Evolutionary conservation across 2,888 invertebrate genomes (phyloP), one percentile per base, ranked within the genome.

Genomic region (Dorcus parallelipipedus): DNA sequence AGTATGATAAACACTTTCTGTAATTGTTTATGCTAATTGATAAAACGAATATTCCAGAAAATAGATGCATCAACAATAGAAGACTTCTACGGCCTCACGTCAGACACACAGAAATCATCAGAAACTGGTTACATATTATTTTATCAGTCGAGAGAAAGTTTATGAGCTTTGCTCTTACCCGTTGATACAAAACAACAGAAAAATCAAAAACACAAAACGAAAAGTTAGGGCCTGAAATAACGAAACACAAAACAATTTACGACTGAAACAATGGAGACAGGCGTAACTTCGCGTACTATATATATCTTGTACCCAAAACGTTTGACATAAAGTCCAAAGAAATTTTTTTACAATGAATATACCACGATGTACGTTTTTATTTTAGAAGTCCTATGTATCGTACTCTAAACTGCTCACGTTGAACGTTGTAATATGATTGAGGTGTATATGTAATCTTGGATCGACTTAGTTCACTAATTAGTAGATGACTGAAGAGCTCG

Each of bases 101-200:
- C 97, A 62, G 98, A 98, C 79, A 92, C 96, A 76, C 97, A 97
- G 79, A 99, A 99, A 81, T 97, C 97, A 66, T 98, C 98, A 41
- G 99, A 99, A 83, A 98, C 99, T 54, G 99, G 98, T 71, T 99
- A 99, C 81, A 99, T 99, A 78, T 83, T 99, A 72, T 99, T 99
- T 83, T 99, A 99, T 82, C 97, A 97, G 80, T 95, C 95, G 59
- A 87, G 79, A 61, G 79, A 79, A 68, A 70, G 70, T 64, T 70
- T 70, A 69, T 70, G 70, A 70, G 66, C 67, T 63, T 61, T 59
- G 59, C 64, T 67, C 43, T 57, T 58, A 53, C 54, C 47, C 23
- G 53, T 41, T 40, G 58, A 60, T 45, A 33, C 40, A 40, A 51
- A 7, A 9, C 20, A 17, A 39, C 49, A 39, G 9, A 52, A 54